Conservation (phyloP, 2,113 vertebrate species). For the Alethe castanea region DNA sequence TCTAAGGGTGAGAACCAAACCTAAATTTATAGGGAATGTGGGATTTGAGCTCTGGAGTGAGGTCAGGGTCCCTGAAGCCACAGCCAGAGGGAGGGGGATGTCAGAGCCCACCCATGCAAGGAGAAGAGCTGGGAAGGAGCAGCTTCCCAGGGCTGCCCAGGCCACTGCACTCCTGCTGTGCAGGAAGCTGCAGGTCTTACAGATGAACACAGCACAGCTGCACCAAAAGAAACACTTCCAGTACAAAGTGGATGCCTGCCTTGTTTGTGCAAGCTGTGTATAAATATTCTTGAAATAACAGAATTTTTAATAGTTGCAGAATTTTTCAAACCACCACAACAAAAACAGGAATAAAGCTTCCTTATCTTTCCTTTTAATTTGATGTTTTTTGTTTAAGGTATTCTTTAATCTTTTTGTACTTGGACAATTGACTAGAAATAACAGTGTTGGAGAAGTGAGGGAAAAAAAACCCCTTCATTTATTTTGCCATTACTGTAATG, state of each 20-base stretch:
- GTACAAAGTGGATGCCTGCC: background rate
- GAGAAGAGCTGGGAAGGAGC: background rate
- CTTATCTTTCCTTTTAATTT: background rate
- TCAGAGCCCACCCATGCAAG: background rate
- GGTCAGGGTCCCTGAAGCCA: background rate
- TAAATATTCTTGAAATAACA: background rate
- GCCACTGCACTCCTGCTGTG: background rate
- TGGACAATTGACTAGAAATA: background rate
- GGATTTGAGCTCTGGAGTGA: background rate
- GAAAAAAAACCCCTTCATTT: background rate
- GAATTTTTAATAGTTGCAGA: background rate
- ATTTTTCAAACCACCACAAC: background rate
- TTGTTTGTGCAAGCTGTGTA: background rate
- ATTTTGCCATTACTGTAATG: background rate
- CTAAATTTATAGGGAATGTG: accelerated
- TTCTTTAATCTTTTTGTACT: background rate
- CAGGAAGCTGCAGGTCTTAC: background rate
- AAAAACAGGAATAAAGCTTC: background rate
- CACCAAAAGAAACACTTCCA: background rate
- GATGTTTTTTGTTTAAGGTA: background rate
- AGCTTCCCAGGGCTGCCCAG: background rate
- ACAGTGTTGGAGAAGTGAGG: background rate
- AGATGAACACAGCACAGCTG: background rate
- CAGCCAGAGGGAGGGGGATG: background rate
- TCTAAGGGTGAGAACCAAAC: background rate